Percentiles rank a stretch among this genome's conserved stretches.
These are phyloP conservation scores for Ophion costatus DNA, from an alignment of 2,888 invertebrate genomes.

Conservation along the genomic window DNA sequence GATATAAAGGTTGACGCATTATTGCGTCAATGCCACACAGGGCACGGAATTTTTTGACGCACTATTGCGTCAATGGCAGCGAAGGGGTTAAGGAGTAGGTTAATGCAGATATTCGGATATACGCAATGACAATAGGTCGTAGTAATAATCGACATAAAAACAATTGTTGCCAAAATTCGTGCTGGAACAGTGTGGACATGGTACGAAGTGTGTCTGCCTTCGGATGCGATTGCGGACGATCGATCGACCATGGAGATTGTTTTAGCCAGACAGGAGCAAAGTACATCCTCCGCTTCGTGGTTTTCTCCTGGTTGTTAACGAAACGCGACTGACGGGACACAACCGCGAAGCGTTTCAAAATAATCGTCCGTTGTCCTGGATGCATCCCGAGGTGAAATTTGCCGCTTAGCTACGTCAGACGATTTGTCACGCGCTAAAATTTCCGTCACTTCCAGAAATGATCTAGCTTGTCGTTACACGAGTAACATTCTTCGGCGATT, in stretches of 20 bases:
- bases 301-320: neutral
- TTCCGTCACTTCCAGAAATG: neutral
- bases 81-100: too few relatives aligned
- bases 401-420: neutral
- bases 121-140: slow-evolving; percentile 31
- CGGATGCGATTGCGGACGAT: slow-evolving; percentile 39
- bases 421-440: neutral
- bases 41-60: too few relatives aligned
- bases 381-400: neutral
- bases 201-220: neutral
- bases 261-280: neutral
- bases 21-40: too few relatives aligned
- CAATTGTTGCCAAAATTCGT: too few relatives aligned
- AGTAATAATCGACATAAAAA: too few relatives aligned
- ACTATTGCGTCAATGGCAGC: too few relatives aligned
- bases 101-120: neutral
- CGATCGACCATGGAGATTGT: slow-evolving; percentile 48
- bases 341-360: neutral
- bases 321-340: neutral
- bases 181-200: neutral
- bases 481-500: neutral
- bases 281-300: neutral
- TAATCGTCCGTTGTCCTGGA: neutral
- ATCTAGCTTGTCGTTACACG: neutral
- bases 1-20: too few relatives aligned